phyloP scores from a whole-genome alignment of 2,797 vertebrate species.

The Huso huso region DNA sequence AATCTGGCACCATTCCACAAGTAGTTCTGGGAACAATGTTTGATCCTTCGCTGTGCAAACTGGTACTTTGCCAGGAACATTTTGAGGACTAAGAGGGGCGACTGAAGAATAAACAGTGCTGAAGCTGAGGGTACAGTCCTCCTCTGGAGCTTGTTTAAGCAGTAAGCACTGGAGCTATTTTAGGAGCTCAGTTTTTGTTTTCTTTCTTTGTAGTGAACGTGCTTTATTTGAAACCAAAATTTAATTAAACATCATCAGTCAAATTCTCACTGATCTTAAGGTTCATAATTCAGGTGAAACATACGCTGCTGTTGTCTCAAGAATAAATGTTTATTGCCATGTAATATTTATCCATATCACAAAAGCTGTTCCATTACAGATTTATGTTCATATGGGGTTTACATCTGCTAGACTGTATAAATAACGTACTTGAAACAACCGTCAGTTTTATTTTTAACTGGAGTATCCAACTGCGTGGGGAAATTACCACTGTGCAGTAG shows the following conservation, averaged over 20 bases:
- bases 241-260: too few relatives aligned
- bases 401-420: background rate
- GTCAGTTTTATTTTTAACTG: too few relatives aligned
- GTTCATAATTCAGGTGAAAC: too few relatives aligned
- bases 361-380: background rate
- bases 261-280: too few relatives aligned
- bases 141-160: slow-evolving; percentile 28
- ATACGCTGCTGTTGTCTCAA: too few relatives aligned
- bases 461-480: too few relatives aligned
- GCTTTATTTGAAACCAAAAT: too few relatives aligned
- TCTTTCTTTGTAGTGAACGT: too few relatives aligned
- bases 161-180: too few relatives aligned
- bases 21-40: slow-evolving; percentile 55
- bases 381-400: background rate
- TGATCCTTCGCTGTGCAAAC: slow-evolving; percentile 51
- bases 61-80: slow-evolving; percentile 56
- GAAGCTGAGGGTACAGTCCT: slow-evolving; percentile 45
- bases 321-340: background rate
- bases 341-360: background rate
- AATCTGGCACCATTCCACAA: slow-evolving; percentile 52
- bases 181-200: too few relatives aligned
- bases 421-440: background rate
- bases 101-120: slow-evolving; percentile 59
- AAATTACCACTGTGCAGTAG: too few relatives aligned
- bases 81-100: slow-evolving; percentile 50